Evolutionary conservation across 2,888 invertebrate species (phyloP).

Genomic region (Chironomus tentans): DNA sequence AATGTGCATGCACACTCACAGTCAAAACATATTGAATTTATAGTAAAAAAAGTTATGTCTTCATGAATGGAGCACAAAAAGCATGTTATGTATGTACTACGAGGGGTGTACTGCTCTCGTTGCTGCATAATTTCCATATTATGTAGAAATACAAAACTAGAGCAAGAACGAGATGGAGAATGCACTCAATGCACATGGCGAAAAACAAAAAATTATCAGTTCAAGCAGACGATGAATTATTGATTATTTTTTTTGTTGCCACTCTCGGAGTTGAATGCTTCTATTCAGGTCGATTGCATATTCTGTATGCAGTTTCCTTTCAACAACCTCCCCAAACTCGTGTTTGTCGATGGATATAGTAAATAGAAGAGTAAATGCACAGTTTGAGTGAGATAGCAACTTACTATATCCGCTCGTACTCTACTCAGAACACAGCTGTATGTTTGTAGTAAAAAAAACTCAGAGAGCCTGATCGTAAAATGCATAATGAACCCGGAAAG

Average conservation of each 20-base stretch:
- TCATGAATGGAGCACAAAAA: not conserved
- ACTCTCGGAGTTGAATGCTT: not conserved
- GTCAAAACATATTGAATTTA: not conserved
- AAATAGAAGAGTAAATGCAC: too few species aligned
- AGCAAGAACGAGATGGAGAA: not conserved
- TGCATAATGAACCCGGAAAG: not conserved
- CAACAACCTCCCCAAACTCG: not conserved
- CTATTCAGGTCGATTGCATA: not conserved
- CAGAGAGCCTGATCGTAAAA: slow-evolving; percentile 1
- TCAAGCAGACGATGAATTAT: not conserved
- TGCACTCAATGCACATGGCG: not conserved
- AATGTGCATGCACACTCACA: too few species aligned
- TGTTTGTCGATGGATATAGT: not conserved
- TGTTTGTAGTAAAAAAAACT: slow-evolving; percentile 5
- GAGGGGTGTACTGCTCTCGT: not conserved
- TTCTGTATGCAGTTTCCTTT: not conserved
- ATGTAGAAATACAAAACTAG: not conserved
- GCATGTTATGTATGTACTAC: not conserved
- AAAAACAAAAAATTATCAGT: too few species aligned
- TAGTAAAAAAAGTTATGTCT: not conserved
- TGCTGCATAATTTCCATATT: not conserved
- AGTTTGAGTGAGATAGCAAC: not conserved
- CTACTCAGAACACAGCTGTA: not conserved
- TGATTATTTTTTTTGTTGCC: not conserved
- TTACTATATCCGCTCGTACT: slow-evolving; percentile 7